Conservation (phyloP, 2,888 invertebrate genomes). For the Brachynemurus nebulosus region DNA sequence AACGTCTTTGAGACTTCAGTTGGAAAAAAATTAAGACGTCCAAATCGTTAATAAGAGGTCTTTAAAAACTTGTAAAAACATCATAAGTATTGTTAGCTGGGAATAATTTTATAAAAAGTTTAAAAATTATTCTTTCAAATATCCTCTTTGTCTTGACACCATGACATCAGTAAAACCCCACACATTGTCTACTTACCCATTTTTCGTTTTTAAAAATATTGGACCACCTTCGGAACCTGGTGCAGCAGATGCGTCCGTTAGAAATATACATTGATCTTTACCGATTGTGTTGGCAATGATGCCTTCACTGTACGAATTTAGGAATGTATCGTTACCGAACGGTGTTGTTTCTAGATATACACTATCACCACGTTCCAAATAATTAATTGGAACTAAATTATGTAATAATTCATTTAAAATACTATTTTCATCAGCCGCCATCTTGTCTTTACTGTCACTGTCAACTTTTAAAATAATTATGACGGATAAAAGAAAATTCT, state of each 20-base stretch:
- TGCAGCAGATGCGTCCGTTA: slow-evolving; percentile 43
- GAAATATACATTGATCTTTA: slow-evolving; percentile 35
- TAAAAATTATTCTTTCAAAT: too few relatives aligned
- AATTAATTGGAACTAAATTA: slow-evolving; percentile 1
- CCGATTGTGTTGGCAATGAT: slow-evolving; percentile 43
- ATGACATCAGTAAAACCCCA: too few relatives aligned
- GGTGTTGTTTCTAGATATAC: slow-evolving; percentile 26
- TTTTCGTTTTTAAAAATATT: slow-evolving; percentile 28
- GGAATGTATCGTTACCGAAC: slow-evolving; percentile 36
- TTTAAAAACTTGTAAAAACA: too few relatives aligned
- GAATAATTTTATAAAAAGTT: too few relatives aligned
- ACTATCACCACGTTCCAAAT: slow-evolving; percentile 15
- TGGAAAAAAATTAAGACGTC: too few relatives aligned
- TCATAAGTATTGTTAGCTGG: too few relatives aligned
- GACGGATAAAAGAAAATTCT: background rate
- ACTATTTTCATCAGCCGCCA: background rate
- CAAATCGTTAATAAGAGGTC: too few relatives aligned
- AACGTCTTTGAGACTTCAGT: too few relatives aligned
- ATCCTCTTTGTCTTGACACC: too few relatives aligned
- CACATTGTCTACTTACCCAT: background rate
- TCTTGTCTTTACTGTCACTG: too few relatives aligned
- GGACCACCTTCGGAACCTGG: slow-evolving; percentile 47
- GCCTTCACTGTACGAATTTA: slow-evolving; percentile 41
- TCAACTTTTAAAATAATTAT: slow-evolving; percentile 2
- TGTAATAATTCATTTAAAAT: background rate